Evolutionary conservation across 2,113 vertebrate genomes (phyloP).

Genomic region (Aegypius monachus): DNA sequence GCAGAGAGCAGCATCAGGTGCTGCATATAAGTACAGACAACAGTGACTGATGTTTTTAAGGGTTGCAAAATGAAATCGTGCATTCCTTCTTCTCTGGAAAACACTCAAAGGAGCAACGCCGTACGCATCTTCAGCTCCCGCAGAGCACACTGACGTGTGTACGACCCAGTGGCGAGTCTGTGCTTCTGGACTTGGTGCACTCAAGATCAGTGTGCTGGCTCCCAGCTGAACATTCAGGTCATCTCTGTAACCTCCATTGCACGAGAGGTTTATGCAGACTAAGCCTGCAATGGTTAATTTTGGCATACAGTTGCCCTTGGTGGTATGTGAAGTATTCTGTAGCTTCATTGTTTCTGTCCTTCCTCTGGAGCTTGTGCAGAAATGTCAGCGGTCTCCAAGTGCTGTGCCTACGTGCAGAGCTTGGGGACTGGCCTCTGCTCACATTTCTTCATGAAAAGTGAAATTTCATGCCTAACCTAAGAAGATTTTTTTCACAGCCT

Average conservation of each 20-base stretch:
- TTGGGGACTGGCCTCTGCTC: background rate
- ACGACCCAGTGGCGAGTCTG: accelerated
- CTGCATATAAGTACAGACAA: accelerated
- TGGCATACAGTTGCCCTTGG: conserved; percentile 35
- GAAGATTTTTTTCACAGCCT: background rate
- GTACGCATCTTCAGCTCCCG: accelerated
- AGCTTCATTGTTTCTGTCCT: conserved; percentile 40
- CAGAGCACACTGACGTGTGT: accelerated
- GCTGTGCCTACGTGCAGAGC: background rate
- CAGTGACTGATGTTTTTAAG: background rate
- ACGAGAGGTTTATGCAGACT: background rate
- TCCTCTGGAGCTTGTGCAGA: conserved; percentile 36
- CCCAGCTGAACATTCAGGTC: background rate
- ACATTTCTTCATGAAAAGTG: background rate
- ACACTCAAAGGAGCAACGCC: accelerated
- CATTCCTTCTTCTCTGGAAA: background rate
- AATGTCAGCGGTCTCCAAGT: background rate
- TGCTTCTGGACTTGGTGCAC: background rate
- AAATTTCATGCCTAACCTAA: background rate
- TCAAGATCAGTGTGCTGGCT: background rate
- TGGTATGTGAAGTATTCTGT: conserved; percentile 52
- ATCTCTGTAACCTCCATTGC: background rate
- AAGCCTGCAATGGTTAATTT: conserved; percentile 48
- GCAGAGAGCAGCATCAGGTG: background rate
- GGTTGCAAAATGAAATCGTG: background rate